Percentiles rank a stretch among this genome's conserved stretches.
Conservation (phyloP, 2,797 vertebrate genomes). For the Trichosurus vulpecula region DNA sequence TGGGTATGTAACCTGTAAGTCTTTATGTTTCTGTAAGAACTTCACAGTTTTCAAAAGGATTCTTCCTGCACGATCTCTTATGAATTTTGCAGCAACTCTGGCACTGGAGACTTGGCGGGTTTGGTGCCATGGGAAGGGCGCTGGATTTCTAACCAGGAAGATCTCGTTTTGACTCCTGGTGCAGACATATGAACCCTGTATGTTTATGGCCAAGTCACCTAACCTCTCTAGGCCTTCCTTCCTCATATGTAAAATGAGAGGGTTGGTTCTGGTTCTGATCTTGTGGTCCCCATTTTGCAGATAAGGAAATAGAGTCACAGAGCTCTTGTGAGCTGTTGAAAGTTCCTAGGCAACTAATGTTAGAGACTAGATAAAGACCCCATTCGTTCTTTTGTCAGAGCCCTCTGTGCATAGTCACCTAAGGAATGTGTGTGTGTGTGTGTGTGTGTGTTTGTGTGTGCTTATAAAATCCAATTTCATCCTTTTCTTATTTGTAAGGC, state of each 20-base stretch:
- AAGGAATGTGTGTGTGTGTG: neutral
- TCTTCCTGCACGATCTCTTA: neutral
- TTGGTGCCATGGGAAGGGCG: neutral
- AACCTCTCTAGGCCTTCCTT: neutral
- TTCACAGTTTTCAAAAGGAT: neutral
- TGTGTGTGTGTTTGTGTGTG: neutral
- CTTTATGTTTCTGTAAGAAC: neutral
- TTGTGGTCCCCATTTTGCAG: neutral
- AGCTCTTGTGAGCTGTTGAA: neutral
- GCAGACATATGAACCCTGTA: neutral
- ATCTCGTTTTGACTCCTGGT: neutral
- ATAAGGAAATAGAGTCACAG: neutral
- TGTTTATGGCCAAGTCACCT: neutral
- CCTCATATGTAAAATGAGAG: neutral
- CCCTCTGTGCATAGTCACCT: neutral
- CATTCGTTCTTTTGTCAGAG: neutral
- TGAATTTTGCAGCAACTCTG: neutral
- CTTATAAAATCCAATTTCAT: neutral
- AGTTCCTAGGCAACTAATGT: neutral
- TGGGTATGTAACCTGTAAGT: neutral
- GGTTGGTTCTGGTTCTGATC: neutral
- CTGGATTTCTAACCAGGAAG: neutral
- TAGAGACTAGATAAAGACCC: neutral
- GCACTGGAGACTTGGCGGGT: neutral
- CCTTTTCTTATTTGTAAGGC: neutral